Conservation (phyloP, 2,113 vertebrate genomes). For the Thryonomys swinderianus region DNA sequence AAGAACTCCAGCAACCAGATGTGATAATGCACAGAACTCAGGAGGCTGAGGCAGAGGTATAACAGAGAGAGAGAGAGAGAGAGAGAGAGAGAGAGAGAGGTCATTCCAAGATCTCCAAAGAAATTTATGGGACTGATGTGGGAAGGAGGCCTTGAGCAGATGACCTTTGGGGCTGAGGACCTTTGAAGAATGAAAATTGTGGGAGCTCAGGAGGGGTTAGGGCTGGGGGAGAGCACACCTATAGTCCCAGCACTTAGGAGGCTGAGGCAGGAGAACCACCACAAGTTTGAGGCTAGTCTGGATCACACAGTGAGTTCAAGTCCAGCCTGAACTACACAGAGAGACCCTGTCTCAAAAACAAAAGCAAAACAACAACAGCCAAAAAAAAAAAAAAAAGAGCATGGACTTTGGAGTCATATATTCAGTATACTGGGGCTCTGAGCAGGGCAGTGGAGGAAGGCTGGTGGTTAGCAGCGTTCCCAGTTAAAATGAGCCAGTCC, state of each 20-base stretch:
- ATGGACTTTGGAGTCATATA: not conserved
- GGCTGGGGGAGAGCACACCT: not conserved
- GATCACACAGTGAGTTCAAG: not conserved
- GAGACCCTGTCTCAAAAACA: not conserved
- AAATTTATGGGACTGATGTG: not conserved
- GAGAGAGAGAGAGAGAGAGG: not conserved
- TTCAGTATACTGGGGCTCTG: not conserved
- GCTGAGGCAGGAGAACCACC: not conserved
- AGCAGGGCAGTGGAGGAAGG: not conserved
- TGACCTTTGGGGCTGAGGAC: not conserved
- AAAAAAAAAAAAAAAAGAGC: not conserved
- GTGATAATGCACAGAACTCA: not conserved
- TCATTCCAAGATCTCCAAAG: not conserved
- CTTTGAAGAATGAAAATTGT: not conserved
- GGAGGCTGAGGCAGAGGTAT: not conserved
- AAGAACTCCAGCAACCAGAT: not conserved
- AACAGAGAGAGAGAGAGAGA: not conserved
- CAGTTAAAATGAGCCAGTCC: not conserved
- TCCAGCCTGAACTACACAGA: not conserved
- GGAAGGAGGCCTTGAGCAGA: not conserved
- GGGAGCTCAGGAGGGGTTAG: not conserved
- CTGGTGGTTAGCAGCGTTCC: not conserved
- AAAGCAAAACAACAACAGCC: too few species aligned
- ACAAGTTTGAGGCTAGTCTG: not conserved
- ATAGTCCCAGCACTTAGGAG: not conserved